Base-by-base conservation (phyloP, 2,113 vertebrate species). In the Heterotilapia buettikoferi region DNA sequence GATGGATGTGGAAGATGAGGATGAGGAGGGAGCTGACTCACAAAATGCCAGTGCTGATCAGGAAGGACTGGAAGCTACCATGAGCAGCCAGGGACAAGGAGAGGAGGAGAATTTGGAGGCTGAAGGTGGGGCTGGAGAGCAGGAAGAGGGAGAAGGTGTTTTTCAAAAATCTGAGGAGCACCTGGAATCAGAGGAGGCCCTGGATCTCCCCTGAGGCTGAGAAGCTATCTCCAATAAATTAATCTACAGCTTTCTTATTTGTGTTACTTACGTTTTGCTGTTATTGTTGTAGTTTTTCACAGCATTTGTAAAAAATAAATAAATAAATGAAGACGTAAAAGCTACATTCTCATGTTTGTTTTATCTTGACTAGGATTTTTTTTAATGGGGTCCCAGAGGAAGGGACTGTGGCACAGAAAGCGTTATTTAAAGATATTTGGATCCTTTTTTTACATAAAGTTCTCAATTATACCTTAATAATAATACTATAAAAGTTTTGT, bases 1-100 rank as follows among this genome's bases (percentile, higher is more conserved):
- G 94, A 99, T 99, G 99, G 98, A 99, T 56, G 98, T 98, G 3
- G 98, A 99, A 86, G 99, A 99, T 38, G 98, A 99, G 82, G 98
- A 99, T 52, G 98, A 98, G 3, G 97, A 99, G 40, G 97, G 98
- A 18, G 95, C 90, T 4, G 97, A 97, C 26, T 96, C 96, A 0
- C 97, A 96, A 88, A 96, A 97, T n/a, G 92, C 92, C 84, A 97
- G 92, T 16, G 93, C 91, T 21, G 96, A 96, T 81, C 96, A 95
- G 81, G 96, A 96, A 6, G 93, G 88, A 6, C 88, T 96, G 85
- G 97, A 97, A 19, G 92, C 95, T 3, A 79, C 94, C 2, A 92
- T 94, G 89, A 82, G 66, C 82, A 93, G 92, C 84, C 93, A 93
- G 56, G 95, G 85, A 16, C 92, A 52, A n/a, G 91, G n/a, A 40